Evolutionary conservation across 2,113 vertebrate species (phyloP).

Genomic region (Verasper variegatus): DNA sequence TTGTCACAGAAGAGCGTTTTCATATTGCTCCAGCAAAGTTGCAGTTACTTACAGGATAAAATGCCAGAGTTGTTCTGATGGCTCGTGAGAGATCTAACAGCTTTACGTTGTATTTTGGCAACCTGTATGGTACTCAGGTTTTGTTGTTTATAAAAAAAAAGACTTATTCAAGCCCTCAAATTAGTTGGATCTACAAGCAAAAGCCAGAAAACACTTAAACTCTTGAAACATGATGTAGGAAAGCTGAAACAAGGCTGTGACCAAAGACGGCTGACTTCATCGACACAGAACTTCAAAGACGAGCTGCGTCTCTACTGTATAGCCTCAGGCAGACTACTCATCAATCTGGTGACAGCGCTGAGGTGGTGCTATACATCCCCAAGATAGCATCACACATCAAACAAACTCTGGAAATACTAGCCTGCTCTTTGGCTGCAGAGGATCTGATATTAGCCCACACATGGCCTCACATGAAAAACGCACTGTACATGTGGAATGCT

Average conservation of each 20-base stretch:
- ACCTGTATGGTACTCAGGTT: slow-evolving; percentile 11
- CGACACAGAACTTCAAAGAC: slow-evolving; percentile 66
- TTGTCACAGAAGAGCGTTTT: slow-evolving; percentile 22
- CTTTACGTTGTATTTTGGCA: slow-evolving; percentile 23
- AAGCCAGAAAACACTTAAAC: slow-evolving; percentile 40
- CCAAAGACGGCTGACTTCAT: slow-evolving; percentile 53
- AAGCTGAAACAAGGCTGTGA: slow-evolving; percentile 41
- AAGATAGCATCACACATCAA: slow-evolving; percentile 77
- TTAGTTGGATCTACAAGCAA: slow-evolving; percentile 23
- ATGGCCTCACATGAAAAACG: slow-evolving; percentile 41
- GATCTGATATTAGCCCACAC: slow-evolving; percentile 54
- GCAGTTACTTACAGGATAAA: neutral
- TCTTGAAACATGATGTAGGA: slow-evolving; percentile 25
- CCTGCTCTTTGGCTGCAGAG: slow-evolving; percentile 37
- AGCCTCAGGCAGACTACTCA: slow-evolving; percentile 58
- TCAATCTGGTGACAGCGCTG: slow-evolving; percentile 65
- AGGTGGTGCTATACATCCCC: slow-evolving; percentile 68
- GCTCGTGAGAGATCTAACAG: neutral
- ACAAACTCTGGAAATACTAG: slow-evolving; percentile 65
- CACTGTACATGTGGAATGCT: slow-evolving; percentile 36
- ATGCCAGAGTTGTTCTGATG: slow-evolving; percentile 23
- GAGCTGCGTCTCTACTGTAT: slow-evolving; percentile 47
- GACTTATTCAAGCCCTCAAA: slow-evolving; percentile 15
- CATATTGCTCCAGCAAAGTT: slow-evolving; percentile 13
- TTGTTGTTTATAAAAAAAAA: slow-evolving; percentile 25